Conservation (phyloP, 2,888 invertebrate genomes). For the Thumatha senex region DNA sequence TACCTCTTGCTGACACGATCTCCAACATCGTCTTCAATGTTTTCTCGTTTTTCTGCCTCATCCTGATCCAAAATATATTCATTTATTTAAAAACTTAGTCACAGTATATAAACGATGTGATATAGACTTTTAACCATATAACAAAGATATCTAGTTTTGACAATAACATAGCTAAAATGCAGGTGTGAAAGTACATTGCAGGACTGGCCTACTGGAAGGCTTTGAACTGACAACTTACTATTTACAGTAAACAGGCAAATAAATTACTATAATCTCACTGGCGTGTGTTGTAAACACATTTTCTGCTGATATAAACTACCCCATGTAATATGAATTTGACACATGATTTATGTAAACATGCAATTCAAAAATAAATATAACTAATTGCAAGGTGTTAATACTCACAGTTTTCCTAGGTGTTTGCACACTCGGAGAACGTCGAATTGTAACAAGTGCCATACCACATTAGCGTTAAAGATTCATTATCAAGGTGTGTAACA, state of each 20-base stretch:
- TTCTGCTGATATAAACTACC: conserved; percentile 9
- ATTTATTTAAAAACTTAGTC: neutral
- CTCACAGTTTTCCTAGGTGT: conserved; percentile 79
- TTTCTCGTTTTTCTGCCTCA: conserved; percentile 71
- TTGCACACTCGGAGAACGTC: conserved; percentile 80
- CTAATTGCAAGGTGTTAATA: conserved; percentile 34
- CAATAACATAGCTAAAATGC: neutral
- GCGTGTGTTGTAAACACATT: neutral
- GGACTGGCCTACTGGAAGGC: neutral
- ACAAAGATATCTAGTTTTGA: too few species aligned
- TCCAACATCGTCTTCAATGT: conserved; percentile 71
- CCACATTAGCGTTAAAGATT: conserved; percentile 74
- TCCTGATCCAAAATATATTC: conserved; percentile 59
- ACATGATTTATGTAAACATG: conserved; percentile 28
- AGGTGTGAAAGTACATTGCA: neutral
- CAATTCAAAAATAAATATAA: conserved; percentile 17
- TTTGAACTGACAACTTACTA: neutral
- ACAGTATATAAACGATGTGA: too few species aligned
- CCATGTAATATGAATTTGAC: conserved; percentile 28
- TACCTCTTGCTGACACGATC: conserved; percentile 74
- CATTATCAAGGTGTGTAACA: conserved; percentile 68
- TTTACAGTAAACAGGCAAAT: neutral
- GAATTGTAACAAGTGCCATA: conserved; percentile 82
- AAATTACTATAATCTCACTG: neutral
- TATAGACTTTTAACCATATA: too few species aligned